phyloP scores from a whole-genome alignment of 2,113 vertebrate genomes.

The Lipotes vexillifer region DNA sequence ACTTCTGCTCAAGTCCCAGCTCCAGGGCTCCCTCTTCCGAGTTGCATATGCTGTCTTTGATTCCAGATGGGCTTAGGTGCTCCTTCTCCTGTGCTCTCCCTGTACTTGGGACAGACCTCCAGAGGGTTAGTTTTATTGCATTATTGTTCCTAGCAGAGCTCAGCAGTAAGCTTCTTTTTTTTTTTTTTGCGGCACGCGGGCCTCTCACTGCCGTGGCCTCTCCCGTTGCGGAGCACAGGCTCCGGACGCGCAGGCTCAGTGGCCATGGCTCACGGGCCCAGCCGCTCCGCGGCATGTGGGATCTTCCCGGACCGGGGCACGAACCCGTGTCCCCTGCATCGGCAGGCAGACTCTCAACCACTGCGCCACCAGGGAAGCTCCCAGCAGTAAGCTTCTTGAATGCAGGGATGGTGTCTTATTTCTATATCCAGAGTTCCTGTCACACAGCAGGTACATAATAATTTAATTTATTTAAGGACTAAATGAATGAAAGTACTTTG shows the following conservation, averaged over 20 bases:
- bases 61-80: background rate
- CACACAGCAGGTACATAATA: background rate
- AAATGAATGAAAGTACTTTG: background rate
- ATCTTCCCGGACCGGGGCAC: no score
- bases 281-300: no score
- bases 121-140: background rate
- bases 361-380: no score
- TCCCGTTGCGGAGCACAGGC: no score
- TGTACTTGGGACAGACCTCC: background rate
- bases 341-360: no score
- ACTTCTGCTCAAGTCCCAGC: background rate
- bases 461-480: conserved; percentile 26
- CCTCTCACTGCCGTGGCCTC: no score
- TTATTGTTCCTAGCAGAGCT: background rate
- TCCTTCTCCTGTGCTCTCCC: background rate
- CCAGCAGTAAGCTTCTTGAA: background rate
- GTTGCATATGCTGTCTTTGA: background rate
- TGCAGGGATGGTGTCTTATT: background rate
- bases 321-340: no score
- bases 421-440: background rate
- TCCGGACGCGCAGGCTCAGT: no score
- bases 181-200: no score
- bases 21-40: background rate
- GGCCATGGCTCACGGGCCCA: no score
- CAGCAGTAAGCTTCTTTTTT: background rate